Conservation (phyloP, 1,140 invertebrate species). For the Brachionus plicatilis region DNA sequence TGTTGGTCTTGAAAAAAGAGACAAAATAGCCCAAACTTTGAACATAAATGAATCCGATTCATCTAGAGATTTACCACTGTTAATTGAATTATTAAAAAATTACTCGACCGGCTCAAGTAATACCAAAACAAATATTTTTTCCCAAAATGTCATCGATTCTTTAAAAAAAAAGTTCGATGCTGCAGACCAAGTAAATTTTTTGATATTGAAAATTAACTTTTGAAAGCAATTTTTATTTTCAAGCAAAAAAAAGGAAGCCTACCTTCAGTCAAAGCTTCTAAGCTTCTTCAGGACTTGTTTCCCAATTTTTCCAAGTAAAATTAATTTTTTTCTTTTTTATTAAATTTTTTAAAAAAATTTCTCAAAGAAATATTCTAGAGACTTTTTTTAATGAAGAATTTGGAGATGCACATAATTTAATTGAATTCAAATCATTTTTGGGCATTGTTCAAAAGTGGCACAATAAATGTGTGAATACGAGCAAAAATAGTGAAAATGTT, state of each 20-base stretch:
- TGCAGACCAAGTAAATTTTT: background rate
- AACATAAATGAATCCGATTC: conserved; percentile 3
- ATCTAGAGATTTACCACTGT: background rate
- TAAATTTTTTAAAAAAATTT: background rate
- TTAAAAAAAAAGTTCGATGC: conserved; percentile 13
- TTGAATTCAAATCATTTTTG: conserved; percentile 5
- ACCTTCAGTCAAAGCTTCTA: background rate
- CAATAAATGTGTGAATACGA: background rate
- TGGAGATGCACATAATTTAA: background rate
- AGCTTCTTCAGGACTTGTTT: background rate
- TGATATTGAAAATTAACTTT: background rate
- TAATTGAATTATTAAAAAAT: conserved; percentile 17
- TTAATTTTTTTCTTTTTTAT: background rate
- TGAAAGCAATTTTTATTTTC: background rate
- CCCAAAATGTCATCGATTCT: background rate
- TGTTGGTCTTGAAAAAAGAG: background rate
- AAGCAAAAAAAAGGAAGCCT: background rate
- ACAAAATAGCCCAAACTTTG: background rate
- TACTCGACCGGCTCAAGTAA: background rate
- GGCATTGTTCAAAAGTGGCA: conserved; percentile 8
- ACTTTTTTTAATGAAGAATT: conserved; percentile 24
- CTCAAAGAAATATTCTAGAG: background rate
- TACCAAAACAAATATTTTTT: background rate
- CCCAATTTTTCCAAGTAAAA: conserved; percentile 19
- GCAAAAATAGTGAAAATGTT: background rate